These are phyloP conservation scores for Callospermophilus lateralis DNA, from an alignment of 2,113 vertebrate species.

Conservation along the genomic window DNA sequence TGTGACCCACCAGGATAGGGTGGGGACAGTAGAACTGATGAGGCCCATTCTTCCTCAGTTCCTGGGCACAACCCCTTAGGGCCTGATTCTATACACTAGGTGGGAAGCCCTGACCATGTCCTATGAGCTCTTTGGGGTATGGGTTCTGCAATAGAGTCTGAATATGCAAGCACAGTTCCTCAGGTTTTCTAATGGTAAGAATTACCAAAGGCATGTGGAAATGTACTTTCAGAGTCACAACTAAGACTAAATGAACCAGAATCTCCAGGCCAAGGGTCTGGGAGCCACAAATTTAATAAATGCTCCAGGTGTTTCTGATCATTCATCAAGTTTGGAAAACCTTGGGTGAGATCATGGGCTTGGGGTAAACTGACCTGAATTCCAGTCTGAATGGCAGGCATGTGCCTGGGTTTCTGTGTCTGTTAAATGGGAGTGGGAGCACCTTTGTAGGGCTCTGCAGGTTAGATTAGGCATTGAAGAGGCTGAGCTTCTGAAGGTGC, in stretches of 20 bases:
- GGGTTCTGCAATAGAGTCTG: background rate
- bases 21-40: background rate
- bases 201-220: background rate
- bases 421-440: background rate
- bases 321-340: background rate
- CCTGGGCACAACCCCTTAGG: too few relatives aligned
- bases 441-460: rapidly evolving
- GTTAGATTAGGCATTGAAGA: background rate
- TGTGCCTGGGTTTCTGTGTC: background rate
- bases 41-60: too few relatives aligned
- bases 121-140: too few relatives aligned
- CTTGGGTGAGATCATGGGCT: background rate
- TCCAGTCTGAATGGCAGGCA: background rate
- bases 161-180: background rate
- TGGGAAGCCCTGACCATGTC: too few relatives aligned
- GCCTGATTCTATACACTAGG: background rate
- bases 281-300: background rate
- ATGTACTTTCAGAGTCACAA: background rate
- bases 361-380: background rate
- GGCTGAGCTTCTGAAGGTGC: background rate
- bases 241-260: background rate
- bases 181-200: background rate
- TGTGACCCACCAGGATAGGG: too few relatives aligned
- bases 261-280: background rate
- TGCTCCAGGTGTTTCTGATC: background rate